These are phyloP conservation scores for Pseudomyrmex sp. DNA, from an alignment of 1,140 invertebrate genomes.

Conservation along the genomic window DNA sequence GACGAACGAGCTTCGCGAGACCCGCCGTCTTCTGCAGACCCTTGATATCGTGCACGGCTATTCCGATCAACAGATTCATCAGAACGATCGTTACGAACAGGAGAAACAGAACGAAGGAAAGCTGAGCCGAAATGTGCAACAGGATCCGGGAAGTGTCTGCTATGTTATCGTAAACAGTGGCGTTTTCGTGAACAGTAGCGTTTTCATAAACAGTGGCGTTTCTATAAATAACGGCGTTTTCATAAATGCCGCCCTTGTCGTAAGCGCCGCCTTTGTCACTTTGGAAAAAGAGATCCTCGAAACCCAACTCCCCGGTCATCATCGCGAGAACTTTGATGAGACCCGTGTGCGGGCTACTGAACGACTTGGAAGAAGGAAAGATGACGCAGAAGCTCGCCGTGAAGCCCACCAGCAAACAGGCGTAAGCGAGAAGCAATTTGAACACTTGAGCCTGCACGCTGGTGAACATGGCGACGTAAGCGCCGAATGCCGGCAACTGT, in stretches of 20 bases:
- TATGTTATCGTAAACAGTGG: constrained; percentile 77
- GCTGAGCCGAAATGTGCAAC: constrained; percentile 89
- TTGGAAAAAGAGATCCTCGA: constrained; percentile 88
- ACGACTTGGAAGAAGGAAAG: constrained; percentile 92
- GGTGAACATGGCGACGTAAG: constrained; percentile 95
- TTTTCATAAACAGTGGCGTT: too few species aligned
- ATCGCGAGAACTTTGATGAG: constrained; percentile 94
- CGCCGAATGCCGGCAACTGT: constrained; percentile 93
- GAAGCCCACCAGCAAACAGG: constrained; percentile 93
- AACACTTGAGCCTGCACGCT: constrained; percentile 94
- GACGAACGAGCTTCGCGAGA: constrained; percentile 90
- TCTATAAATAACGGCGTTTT: constrained; percentile 45
- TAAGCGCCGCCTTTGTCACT: constrained; percentile 85
- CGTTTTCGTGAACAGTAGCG: too few species aligned
- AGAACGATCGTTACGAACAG: constrained; percentile 92
- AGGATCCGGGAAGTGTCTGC: constrained; percentile 84
- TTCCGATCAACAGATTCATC: constrained; percentile 93
- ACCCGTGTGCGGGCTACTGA: constrained; percentile 91
- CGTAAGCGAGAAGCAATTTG: constrained; percentile 93
- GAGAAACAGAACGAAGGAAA: constrained; percentile 90
- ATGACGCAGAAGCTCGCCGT: constrained; percentile 95
- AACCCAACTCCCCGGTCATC: constrained; percentile 95
- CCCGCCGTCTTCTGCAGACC: constrained; percentile 91
- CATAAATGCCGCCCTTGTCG: constrained; percentile 87
- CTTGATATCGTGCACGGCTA: constrained; percentile 93